Evolutionary conservation across 1,140 invertebrate species (phyloP), one percentile per base, ranked within the genome.

Genomic region (Andrena cerasifolii): DNA sequence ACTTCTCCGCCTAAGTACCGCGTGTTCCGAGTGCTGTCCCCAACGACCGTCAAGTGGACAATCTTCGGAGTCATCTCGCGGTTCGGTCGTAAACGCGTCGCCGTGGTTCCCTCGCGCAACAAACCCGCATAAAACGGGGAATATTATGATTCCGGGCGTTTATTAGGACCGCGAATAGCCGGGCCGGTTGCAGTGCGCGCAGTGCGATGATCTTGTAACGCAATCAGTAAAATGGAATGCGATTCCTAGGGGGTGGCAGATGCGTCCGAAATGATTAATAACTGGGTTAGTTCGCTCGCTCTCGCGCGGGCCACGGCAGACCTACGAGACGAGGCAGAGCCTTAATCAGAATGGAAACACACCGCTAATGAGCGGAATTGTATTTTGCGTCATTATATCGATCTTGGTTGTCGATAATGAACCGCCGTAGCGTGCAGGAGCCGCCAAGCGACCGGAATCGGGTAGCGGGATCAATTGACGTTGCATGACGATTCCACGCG

Each of bases 21-120:
- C 81, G 72, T 79, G 68, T 80, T 73, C 78, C 83, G 62, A 89
- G 84, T 86, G 82, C 82, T 79, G 84, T 87, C 84, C n/a, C n/a
- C 85, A 82, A 85, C 81, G 78, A 84, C 80, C 73, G 87, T 87
- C 88, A 85, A 90, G 88, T 89, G 87, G 88, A 88, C 87, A 88
- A 88, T 90, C 86, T 72, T 54, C 65, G 63, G 79, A 62, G 82
- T 84, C 59, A 49, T 80, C 70, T 61, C 54, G 33, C 45, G 33
- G 67, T 33, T 59, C 18, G 54, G 18, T 12, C 58, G 8, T n/a
- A n/a, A 59, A 59, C 31, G 49, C 49, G 49, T 51, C 49, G 8
- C n/a, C n/a, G 21, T 18, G 31, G 26, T 28, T 26, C 54, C 43
- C 67, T 58, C n/a, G n/a, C 14, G 10, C 36, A 14, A 18, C 18